Evolutionary conservation across 2,888 invertebrate species (phyloP).

Genomic region (Harpagoxenus sublaevis): DNA sequence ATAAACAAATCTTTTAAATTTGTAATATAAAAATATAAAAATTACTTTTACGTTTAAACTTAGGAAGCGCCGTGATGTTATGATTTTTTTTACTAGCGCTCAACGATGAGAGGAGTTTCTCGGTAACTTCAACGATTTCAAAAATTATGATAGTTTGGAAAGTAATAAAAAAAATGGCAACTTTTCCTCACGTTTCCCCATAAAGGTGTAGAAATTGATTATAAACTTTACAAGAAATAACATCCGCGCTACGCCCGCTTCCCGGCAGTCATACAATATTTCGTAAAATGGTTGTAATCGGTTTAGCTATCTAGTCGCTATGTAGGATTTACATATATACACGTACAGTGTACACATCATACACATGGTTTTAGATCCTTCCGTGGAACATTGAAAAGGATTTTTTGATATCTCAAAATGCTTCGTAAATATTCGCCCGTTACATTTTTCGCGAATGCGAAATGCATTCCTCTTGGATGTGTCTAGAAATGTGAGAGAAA

Average conservation of each 20-base stretch:
- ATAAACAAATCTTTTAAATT: neutral
- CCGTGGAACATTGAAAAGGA: neutral
- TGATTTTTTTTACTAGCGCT: neutral
- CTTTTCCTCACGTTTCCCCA: neutral
- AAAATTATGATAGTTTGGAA: neutral
- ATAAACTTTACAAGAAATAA: neutral
- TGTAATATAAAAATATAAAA: neutral
- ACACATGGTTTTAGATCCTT: neutral
- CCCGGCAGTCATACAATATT: neutral
- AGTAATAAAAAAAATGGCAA: neutral
- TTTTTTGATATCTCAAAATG: conserved; percentile 20
- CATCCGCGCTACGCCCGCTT: neutral
- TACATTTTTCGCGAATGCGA: neutral
- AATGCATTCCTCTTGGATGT: neutral
- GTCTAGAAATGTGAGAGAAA: neutral
- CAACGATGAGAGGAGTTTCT: neutral
- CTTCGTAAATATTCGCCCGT: conserved; percentile 17
- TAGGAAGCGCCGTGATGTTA: no score
- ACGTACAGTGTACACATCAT: no score
- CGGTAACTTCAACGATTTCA: neutral
- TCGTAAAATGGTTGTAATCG: conserved; percentile 26
- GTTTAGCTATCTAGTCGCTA: neutral
- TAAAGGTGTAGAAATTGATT: neutral
- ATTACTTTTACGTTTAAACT: neutral
- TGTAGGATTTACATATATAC: neutral